These are phyloP conservation scores for Colletes latitarsis DNA, from an alignment of 1,140 invertebrate genomes.

Conservation along the genomic window DNA sequence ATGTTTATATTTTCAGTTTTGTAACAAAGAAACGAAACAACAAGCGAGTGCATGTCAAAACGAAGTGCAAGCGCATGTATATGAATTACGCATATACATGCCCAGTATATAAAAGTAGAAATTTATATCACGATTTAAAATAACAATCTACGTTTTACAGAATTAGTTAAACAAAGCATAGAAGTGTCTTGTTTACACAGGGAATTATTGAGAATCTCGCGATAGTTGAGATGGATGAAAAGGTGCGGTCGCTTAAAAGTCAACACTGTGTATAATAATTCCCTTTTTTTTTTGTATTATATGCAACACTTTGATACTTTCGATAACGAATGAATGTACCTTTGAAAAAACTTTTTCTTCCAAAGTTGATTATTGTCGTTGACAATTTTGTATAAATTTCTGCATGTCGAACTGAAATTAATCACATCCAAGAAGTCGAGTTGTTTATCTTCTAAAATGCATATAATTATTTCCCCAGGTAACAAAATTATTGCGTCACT, in stretches of 20 bases:
- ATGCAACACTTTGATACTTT: background rate
- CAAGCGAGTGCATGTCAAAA: background rate
- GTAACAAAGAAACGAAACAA: background rate
- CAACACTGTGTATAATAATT: no score
- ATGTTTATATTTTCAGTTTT: background rate
- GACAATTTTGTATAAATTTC: slow-evolving; percentile 62
- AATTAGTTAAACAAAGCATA: background rate
- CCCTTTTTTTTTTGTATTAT: background rate
- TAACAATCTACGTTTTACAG: background rate
- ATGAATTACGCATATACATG: background rate
- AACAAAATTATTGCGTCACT: slow-evolving; percentile 67
- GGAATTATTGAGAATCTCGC: background rate
- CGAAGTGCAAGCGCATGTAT: background rate
- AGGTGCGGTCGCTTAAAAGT: background rate
- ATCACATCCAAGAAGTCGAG: slow-evolving; percentile 70
- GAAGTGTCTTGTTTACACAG: background rate
- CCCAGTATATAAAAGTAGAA: background rate
- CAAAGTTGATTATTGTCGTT: slow-evolving; percentile 74
- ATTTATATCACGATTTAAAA: background rate
- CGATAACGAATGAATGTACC: slow-evolving; percentile 54
- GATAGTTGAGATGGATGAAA: background rate
- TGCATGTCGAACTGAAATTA: slow-evolving; percentile 71
- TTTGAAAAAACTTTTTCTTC: slow-evolving; percentile 76
- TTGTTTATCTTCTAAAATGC: slow-evolving; percentile 70
- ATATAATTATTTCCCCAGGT: slow-evolving; percentile 72